A percentile compares a stretch with the other conserved stretches of the same genome.
These are phyloP conservation scores for Mastigias papua DNA, from an alignment of 30 jellyfish, hydroid and myxozoan genomes.

Conservation along the genomic window DNA sequence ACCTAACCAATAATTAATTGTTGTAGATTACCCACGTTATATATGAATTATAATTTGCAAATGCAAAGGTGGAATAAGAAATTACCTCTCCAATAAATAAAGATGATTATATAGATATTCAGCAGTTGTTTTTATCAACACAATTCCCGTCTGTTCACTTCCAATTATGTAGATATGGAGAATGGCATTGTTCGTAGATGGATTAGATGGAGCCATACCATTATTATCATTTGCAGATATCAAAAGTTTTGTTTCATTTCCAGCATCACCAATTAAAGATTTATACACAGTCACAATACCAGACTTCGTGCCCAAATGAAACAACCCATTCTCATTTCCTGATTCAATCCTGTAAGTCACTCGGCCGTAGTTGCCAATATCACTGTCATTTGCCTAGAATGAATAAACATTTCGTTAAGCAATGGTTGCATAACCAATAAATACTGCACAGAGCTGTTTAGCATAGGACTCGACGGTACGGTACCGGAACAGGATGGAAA, in stretches of 20 bases:
- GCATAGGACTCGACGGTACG: too few species aligned
- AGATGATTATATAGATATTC: conserved; percentile 23
- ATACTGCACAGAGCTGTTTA: background rate
- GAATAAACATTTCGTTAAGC: background rate
- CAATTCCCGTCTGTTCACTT: conserved; percentile 43
- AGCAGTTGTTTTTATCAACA: conserved; percentile 45
- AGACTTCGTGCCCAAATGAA: conserved; percentile 48
- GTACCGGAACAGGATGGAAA: too few species aligned
- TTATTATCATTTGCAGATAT: conserved; percentile 58
- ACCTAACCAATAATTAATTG: too few species aligned
- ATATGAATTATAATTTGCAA: too few species aligned
- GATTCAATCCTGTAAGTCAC: conserved; percentile 49
- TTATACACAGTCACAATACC: conserved; percentile 62
- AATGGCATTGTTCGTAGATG: conserved; percentile 12
- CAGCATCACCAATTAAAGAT: conserved; percentile 61
- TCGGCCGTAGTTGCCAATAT: conserved; percentile 56
- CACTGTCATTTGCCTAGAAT: conserved; percentile 71
- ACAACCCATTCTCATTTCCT: conserved; percentile 69
- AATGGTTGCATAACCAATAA: background rate
- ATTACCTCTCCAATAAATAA: conserved; percentile 7
- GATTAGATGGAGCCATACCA: conserved; percentile 47
- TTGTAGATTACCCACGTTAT: too few species aligned
- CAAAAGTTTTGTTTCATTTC: background rate
- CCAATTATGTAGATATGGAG: conserved; percentile 38
- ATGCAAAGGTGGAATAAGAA: too few species aligned